Evolutionary conservation across 2,888 invertebrate genomes (phyloP), one percentile per base, ranked within the genome.

Genomic region (Kuschelorhynchus macadamiae): DNA sequence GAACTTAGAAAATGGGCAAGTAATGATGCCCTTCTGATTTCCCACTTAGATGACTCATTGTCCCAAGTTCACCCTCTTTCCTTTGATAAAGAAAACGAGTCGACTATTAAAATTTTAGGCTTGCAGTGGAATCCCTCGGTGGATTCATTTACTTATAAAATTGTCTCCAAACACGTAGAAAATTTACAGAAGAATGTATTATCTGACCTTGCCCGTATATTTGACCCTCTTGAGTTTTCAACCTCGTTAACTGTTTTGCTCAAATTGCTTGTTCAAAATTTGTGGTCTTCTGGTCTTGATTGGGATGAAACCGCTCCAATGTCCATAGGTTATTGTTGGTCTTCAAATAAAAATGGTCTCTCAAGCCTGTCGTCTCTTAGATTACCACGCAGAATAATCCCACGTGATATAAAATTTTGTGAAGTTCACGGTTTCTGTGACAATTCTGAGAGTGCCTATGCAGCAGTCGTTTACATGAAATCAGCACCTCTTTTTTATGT

Each of bases 1-100:
- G 63, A 63, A 18, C 33, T 64, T n/a, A n/a, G 49, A 25, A 64
- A 67, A 36, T 63, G 67, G 63, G 55, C 56, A 5, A 67, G 67
- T 55, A 67, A 63, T 18, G 16, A 72, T 5, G n/a, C n/a, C n/a
- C n/a, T n/a, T n/a, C n/a, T n/a, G n/a, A n/a, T n/a, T n/a, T n/a
- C n/a, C n/a, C n/a, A n/a, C n/a, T n/a, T n/a, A n/a, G n/a, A n/a
- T n/a, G n/a, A n/a, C n/a, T n/a, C n/a, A n/a, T n/a, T n/a, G n/a
- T n/a, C n/a, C n/a, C n/a, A n/a, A n/a, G n/a, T n/a, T n/a, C n/a
- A n/a, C n/a, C n/a, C n/a, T n/a, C 57, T 50, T 12, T 53, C 41
- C 1, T 56, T 56, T 56, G 42, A 56, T 42, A 20, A 16, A 17
- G 25, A 20, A 1, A 8, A 1, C 11, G 14, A 4, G 7, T 3